Base-by-base conservation (phyloP, 2,888 invertebrate genomes). In the Andrena trimmerana region DNA sequence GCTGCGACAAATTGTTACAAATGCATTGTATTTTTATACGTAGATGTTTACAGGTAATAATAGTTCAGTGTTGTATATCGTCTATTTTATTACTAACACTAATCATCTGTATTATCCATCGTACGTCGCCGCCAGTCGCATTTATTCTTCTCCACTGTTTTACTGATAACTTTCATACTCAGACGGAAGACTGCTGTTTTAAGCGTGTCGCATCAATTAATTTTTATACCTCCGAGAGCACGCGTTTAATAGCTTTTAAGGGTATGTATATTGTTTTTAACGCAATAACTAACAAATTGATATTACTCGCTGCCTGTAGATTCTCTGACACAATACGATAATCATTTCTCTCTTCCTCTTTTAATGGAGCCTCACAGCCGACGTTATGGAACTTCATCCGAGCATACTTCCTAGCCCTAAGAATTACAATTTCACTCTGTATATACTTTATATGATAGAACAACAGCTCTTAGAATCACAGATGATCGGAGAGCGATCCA, bases 401-500 rank as follows among this genome's bases (percentile, higher is more conserved):
- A 68, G 84, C 66, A 68, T 85, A 78, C 75, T 86, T 81, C 70
- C 77, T 79, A 83, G 69, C 66, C 42, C 63, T 60, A 57, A 78
- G 59, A 79, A 65, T 74, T 77, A 81, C 69, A 84, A 87, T 85
- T 89, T 86, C 73, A 81, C 82, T 89, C 86, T 89, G 88, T 84
- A 76, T 82, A 81, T 86, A 65, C 76, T 63, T 73, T 73, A 66
- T 77, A 83, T 54, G 75, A 77, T 57, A 73, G 36, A 78, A 73
- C 66, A 65, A 69, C 16, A 70, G 71, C 63, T 68, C 78, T 78
- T 81, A 81, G 84, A 81, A 81, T 81, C 48, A 57, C 66, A 76
- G 75, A 33, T 69, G 71, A 79, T 76, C 74, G 48, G 54, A 71
- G 65, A 68, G 33, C 29, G 24, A 83, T 48, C 62, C 78, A 74